Percentiles rank a stretch among this genome's conserved stretches.
Evolutionary conservation across 1,140 invertebrate genomes (phyloP).

Genomic region (Venturia canescens): DNA sequence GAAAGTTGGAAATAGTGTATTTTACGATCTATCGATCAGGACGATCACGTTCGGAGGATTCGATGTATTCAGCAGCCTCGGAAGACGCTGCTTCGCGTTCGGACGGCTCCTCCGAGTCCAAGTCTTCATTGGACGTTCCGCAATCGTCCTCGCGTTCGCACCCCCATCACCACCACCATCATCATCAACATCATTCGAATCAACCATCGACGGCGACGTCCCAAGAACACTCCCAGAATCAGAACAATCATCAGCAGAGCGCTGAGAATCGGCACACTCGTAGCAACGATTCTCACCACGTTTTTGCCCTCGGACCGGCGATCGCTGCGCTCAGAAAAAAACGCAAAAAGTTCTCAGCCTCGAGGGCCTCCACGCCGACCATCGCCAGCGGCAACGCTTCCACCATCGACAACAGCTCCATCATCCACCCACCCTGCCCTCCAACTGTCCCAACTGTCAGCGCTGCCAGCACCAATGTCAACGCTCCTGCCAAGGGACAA

Average conservation of each 20-base stretch:
- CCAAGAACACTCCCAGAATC: constrained; percentile 45
- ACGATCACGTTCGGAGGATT: constrained; percentile 84
- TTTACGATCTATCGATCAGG: constrained; percentile 55
- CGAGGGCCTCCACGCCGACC: constrained; percentile 81
- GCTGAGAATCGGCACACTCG: constrained; percentile 36
- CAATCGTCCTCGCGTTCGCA: constrained; percentile 62
- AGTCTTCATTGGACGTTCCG: constrained; percentile 70
- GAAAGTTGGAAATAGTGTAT: no score
- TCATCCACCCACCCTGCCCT: constrained; percentile 57
- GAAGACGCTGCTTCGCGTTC: constrained; percentile 72
- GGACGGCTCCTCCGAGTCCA: constrained; percentile 72
- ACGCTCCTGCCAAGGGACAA: constrained; percentile 66
- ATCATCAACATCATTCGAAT: constrained; percentile 52
- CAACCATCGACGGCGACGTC: constrained; percentile 26
- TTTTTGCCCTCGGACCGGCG: constrained; percentile 73
- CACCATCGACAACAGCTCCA: constrained; percentile 61
- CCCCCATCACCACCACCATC: constrained; percentile 49
- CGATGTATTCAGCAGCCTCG: constrained; percentile 81
- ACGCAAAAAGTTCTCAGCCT: constrained; percentile 87
- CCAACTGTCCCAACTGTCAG: constrained; percentile 49
- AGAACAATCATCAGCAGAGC: constrained; percentile 24
- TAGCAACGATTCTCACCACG: constrained; percentile 66
- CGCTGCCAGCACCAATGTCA: constrained; percentile 52
- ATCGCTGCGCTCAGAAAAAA: constrained; percentile 85
- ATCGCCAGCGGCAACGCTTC: constrained; percentile 73